phyloP scores from a whole-genome alignment of 2,113 vertebrate genomes.

The Sander lucioperca region DNA sequence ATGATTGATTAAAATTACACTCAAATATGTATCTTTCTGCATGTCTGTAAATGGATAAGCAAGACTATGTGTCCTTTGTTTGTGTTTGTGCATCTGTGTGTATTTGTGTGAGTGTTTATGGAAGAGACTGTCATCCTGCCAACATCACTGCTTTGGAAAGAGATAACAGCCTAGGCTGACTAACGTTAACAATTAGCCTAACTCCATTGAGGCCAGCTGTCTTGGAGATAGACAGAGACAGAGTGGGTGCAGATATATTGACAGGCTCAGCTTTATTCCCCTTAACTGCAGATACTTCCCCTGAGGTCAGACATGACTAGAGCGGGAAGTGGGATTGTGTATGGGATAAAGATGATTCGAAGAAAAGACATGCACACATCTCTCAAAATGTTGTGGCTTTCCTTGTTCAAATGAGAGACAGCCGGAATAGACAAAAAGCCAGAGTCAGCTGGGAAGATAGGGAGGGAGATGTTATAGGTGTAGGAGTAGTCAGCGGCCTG shows the following conservation, averaged over 20 bases:
- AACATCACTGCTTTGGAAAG: conserved; percentile 47
- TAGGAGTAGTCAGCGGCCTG: conserved; percentile 61
- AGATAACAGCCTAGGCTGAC: conserved; percentile 64
- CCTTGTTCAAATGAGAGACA: conserved; percentile 50
- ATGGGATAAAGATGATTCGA: conserved; percentile 46
- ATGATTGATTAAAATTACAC: conserved; percentile 73
- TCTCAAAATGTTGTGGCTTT: conserved; percentile 35
- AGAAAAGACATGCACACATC: conserved; percentile 35
- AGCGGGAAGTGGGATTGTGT: conserved; percentile 32
- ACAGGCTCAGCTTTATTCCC: conserved; percentile 56
- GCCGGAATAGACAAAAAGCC: conserved; percentile 37
- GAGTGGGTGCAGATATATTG: conserved; percentile 70
- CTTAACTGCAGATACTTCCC: conserved; percentile 59
- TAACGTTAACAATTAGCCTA: conserved; percentile 66
- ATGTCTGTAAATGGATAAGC: conserved; percentile 40
- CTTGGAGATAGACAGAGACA: conserved; percentile 62
- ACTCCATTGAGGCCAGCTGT: conserved; percentile 64
- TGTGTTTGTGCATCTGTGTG: conserved; percentile 30
- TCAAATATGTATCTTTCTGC: conserved; percentile 66
- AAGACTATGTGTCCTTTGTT: conserved; percentile 42
- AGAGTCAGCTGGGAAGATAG: conserved; percentile 50
- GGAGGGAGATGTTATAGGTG: conserved; percentile 37
- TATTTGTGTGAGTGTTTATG: conserved; percentile 34
- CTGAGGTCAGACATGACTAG: conserved; percentile 40
- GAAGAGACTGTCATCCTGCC: conserved; percentile 56